phyloP scores from a whole-genome alignment of 2,113 vertebrate genomes.

The Xiphorhynchus elegans region DNA sequence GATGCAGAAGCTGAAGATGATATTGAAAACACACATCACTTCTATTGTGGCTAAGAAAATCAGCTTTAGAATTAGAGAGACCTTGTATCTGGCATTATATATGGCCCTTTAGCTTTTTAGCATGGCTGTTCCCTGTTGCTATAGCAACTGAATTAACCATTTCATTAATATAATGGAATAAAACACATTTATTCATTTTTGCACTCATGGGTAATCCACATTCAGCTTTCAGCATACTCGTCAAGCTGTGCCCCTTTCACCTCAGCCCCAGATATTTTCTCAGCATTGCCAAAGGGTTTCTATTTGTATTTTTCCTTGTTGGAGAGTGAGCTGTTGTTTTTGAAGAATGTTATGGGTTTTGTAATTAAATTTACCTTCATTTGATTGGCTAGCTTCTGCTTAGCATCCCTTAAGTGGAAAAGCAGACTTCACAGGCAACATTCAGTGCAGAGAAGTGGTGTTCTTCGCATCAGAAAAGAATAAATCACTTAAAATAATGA shows the following conservation, averaged over 20 bases:
- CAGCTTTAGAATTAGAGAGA: conserved; percentile 83
- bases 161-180: conserved; percentile 79
- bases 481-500: conserved; percentile 50
- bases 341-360: conserved; percentile 49
- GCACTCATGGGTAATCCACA: conserved; percentile 41
- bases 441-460: conserved; percentile 3
- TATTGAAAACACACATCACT: conserved; percentile 77
- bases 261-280: conserved; percentile 52
- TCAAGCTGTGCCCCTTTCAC: conserved; percentile 51
- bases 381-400: conserved; percentile 66
- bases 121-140: conserved; percentile 84
- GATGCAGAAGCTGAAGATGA: conserved; percentile 76
- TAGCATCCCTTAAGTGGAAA: conserved; percentile 55
- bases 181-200: conserved; percentile 65
- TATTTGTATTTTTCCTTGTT: conserved; percentile 33
- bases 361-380: conserved; percentile 69
- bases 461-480: conserved; percentile 50
- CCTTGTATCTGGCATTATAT: conserved; percentile 83
- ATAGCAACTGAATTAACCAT: conserved; percentile 87
- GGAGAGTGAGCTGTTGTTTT: not conserved
- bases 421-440: conserved; percentile 55
- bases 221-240: conserved; percentile 60
- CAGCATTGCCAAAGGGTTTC: conserved; percentile 41
- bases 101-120: conserved; percentile 84
- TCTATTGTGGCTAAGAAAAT: conserved; percentile 81